Evolutionary conservation across 1,140 invertebrate species (phyloP).

Genomic region (Aleiodes sp.): DNA sequence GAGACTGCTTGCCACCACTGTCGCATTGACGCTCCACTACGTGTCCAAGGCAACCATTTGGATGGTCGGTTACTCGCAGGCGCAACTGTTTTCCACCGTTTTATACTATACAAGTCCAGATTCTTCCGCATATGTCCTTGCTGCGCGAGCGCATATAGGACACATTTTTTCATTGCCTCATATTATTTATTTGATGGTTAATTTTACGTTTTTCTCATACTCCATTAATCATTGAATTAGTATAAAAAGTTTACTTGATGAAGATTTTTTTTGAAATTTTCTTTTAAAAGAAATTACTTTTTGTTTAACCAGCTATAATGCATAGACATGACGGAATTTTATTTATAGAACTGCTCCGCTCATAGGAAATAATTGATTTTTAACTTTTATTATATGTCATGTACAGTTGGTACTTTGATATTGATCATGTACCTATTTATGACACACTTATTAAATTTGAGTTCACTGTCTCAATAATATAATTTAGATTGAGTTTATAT

Average conservation of each 20-base stretch:
- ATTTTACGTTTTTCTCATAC: no score
- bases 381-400: background rate
- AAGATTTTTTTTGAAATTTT: no score
- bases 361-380: background rate
- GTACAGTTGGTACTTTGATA: background rate
- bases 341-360: background rate
- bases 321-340: no score
- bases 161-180: background rate
- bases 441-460: background rate
- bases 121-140: background rate
- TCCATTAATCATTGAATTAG: no score
- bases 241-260: no score
- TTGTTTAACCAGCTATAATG: no score
- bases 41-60: slow-evolving; percentile 17
- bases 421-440: background rate
- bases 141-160: slow-evolving; percentile 3
- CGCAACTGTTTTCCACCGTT: background rate
- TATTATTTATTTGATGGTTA: no score
- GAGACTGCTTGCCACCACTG: background rate
- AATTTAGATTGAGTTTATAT: background rate
- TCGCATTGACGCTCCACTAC: background rate
- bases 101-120: background rate
- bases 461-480: slow-evolving; percentile 3
- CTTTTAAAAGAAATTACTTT: no score
- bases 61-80: slow-evolving; percentile 11